A percentile compares a stretch with the other conserved stretches of the same genome.
Evolutionary conservation across 2,888 invertebrate genomes (phyloP).

Genomic region (Cecidostiba fungosa): DNA sequence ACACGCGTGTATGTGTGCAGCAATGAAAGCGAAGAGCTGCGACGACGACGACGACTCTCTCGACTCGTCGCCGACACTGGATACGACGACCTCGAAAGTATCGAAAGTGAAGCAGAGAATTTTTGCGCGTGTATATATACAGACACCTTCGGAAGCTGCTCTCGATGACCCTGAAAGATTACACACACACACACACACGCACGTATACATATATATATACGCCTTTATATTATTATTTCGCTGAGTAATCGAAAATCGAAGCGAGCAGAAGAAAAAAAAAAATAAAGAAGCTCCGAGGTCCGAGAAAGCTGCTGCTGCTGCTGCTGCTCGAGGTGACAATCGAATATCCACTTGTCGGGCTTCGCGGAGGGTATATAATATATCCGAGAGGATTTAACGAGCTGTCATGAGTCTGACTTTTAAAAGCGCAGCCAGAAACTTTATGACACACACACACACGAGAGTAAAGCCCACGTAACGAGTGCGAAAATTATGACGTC

Average conservation of each 20-base stretch:
- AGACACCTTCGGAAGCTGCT: conserved; percentile 43
- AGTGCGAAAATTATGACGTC: conserved; percentile 24
- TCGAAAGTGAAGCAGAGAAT: conserved; percentile 77
- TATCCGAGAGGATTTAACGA: conserved; percentile 15
- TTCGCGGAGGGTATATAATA: background rate
- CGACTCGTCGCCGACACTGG: conserved; percentile 67
- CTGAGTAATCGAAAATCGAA: conserved; percentile 14
- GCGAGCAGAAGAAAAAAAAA: background rate
- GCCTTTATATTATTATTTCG: conserved; percentile 25
- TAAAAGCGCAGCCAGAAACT: background rate
- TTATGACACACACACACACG: background rate
- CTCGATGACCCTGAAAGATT: conserved; percentile 60
- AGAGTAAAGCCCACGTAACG: background rate
- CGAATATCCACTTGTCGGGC: conserved; percentile 4
- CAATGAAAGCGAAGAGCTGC: conserved; percentile 23
- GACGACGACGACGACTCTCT: background rate
- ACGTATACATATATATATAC: too few species aligned
- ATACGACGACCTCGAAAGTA: conserved; percentile 78
- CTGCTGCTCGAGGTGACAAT: background rate
- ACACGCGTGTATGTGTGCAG: background rate
- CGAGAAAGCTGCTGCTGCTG: conserved; percentile 3
- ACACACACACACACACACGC: background rate
- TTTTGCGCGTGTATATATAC: conserved; percentile 35
- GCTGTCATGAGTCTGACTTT: conserved; percentile 13
- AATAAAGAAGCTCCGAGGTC: background rate